Conservation (phyloP, 2,113 vertebrate genomes). For the Microtus oregoni region DNA sequence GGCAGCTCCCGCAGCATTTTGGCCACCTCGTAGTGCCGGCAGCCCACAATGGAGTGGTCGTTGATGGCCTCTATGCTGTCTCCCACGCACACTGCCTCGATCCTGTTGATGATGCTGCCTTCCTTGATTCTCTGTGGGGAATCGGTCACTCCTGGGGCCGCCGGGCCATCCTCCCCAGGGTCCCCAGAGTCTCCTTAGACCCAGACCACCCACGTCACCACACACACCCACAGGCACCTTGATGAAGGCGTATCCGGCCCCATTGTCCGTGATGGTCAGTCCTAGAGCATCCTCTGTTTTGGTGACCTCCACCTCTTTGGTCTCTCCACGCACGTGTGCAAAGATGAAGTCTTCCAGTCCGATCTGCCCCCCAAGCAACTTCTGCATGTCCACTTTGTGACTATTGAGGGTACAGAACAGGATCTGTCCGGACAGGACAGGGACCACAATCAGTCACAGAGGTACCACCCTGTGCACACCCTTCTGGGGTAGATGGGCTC, state of each 20-base stretch:
- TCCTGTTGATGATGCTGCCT: constrained; percentile 94
- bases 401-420: constrained; percentile 98
- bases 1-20: constrained; percentile 98
- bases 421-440: constrained; percentile 88
- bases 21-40: constrained; percentile 98
- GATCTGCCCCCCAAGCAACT: constrained; percentile 97
- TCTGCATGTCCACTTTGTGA: constrained; percentile 99
- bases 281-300: constrained; percentile 97
- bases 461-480: neutral
- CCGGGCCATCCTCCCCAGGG: fast-evolving
- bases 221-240: constrained; percentile 87
- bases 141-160: neutral
- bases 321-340: constrained; percentile 95
- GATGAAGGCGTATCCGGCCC: constrained; percentile 97
- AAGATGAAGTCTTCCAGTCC: constrained; percentile 99
- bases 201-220: neutral
- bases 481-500: neutral
- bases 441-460: neutral
- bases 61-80: constrained; percentile 99
- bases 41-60: constrained; percentile 97
- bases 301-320: constrained; percentile 97
- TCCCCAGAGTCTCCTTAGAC: neutral
- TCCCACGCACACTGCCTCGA: constrained; percentile 93
- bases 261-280: constrained; percentile 98
- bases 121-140: constrained; percentile 95